phyloP scores from a whole-genome alignment of 2,113 vertebrate species.

The Centropristis striata region DNA sequence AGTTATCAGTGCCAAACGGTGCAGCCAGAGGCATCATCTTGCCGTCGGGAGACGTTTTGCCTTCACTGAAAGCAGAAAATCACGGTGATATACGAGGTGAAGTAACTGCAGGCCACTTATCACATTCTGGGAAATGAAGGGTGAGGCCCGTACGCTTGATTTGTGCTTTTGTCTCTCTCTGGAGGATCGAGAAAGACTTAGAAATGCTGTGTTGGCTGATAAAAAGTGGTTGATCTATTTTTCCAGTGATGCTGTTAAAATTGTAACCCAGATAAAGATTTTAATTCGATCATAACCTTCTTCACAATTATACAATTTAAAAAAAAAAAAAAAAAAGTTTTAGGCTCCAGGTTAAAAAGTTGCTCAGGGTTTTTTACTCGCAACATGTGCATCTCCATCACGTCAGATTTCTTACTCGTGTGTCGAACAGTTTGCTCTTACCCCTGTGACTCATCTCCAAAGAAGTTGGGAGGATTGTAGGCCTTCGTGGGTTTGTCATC shows the following conservation, averaged over 20 bases:
- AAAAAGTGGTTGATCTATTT: background rate
- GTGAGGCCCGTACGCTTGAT: background rate
- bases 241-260: too few relatives aligned
- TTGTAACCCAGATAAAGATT: background rate
- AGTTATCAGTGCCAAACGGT: slow-evolving; percentile 86
- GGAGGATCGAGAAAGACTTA: background rate
- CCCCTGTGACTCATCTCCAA: slow-evolving; percentile 70
- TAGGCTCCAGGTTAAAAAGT: too few relatives aligned
- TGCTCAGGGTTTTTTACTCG: background rate
- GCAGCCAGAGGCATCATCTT: slow-evolving; percentile 71
- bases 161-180: background rate
- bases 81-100: slow-evolving; percentile 60
- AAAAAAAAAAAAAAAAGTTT: too few relatives aligned
- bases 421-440: slow-evolving; percentile 4
- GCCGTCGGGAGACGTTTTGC: slow-evolving; percentile 76
- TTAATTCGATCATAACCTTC: background rate
- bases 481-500: slow-evolving; percentile 11
- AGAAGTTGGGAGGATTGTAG: slow-evolving; percentile 75
- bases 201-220: background rate
- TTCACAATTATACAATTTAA: background rate
- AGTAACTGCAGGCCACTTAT: background rate
- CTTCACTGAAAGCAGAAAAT: slow-evolving; percentile 84
- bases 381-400: background rate
- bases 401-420: background rate
- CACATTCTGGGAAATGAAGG: background rate